Evolutionary conservation across 2,797 vertebrate species (phyloP).

Genomic region (Mormyrus proboscirostris): DNA sequence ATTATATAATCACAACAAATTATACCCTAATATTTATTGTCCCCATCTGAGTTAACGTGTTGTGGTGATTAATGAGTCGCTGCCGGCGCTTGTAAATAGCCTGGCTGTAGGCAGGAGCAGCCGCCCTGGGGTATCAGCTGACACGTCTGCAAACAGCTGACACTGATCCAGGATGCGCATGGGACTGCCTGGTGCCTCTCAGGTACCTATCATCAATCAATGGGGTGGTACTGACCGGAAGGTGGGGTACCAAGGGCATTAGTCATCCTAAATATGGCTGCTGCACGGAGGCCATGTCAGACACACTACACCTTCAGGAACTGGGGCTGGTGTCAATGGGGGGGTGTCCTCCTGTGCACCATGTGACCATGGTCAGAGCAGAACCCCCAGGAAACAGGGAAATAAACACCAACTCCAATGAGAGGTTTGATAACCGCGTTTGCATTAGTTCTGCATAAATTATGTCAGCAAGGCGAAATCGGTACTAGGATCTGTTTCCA

Average conservation of each 20-base stretch:
- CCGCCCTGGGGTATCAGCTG: not conserved
- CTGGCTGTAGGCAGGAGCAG: not conserved
- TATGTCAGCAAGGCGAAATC: not conserved
- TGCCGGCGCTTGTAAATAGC: not conserved
- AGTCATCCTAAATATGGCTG: conserved; percentile 46
- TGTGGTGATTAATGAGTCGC: not conserved
- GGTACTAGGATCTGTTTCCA: no score
- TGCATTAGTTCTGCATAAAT: not conserved
- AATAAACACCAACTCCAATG: not conserved
- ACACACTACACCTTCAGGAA: conserved; percentile 49
- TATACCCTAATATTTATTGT: not conserved
- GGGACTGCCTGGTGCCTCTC: conserved; percentile 22
- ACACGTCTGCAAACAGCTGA: not conserved
- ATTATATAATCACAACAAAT: not conserved
- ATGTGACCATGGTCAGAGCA: not conserved
- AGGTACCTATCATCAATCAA: conserved; percentile 44
- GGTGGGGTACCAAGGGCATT: conserved; percentile 24
- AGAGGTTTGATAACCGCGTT: not conserved
- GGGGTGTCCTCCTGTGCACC: not conserved
- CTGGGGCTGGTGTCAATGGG: not conserved
- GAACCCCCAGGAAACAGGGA: not conserved
- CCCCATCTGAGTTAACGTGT: not conserved
- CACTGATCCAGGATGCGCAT: not conserved
- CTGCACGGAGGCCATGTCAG: conserved; percentile 27
- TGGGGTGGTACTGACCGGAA: conserved; percentile 26